A percentile compares a stretch with the other conserved stretches of the same genome.
phyloP scores from a whole-genome alignment of 2,888 invertebrate genomes.

The Tetanocera ferruginea region DNA sequence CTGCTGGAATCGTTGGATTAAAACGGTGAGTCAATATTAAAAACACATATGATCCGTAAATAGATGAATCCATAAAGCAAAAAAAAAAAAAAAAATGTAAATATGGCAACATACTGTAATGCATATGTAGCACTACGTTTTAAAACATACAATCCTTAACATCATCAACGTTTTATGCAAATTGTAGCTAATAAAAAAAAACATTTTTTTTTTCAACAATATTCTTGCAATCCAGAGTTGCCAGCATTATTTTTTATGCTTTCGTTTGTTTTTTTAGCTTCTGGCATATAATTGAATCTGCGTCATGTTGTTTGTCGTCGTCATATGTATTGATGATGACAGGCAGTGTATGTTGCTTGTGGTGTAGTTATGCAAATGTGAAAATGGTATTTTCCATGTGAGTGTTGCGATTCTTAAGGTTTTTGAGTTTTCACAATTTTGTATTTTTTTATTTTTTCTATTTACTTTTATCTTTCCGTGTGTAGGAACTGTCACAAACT shows the following conservation, averaged over 20 bases:
- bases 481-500: slow-evolving; percentile 14
- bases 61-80: background rate
- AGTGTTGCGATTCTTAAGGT: too few relatives aligned
- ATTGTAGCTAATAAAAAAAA: too few relatives aligned
- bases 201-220: too few relatives aligned
- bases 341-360: slow-evolving; percentile 5
- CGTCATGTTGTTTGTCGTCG: slow-evolving; percentile 52
- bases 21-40: slow-evolving; percentile 76
- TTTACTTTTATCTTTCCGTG: background rate
- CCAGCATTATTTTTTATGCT: background rate
- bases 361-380: background rate
- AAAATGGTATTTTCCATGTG: background rate
- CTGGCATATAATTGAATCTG: slow-evolving; percentile 58
- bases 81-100: background rate
- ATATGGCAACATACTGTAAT: background rate
- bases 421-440: background rate
- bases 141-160: too few relatives aligned
- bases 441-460: slow-evolving; percentile 13
- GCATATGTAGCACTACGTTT: too few relatives aligned
- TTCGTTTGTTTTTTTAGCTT: background rate
- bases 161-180: too few relatives aligned
- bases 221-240: too few relatives aligned
- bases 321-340: slow-evolving; percentile 41
- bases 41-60: background rate
- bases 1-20: slow-evolving; percentile 94